Evolutionary conservation across 2,797 vertebrate genomes (phyloP).

Genomic region (Prunella strophiata): DNA sequence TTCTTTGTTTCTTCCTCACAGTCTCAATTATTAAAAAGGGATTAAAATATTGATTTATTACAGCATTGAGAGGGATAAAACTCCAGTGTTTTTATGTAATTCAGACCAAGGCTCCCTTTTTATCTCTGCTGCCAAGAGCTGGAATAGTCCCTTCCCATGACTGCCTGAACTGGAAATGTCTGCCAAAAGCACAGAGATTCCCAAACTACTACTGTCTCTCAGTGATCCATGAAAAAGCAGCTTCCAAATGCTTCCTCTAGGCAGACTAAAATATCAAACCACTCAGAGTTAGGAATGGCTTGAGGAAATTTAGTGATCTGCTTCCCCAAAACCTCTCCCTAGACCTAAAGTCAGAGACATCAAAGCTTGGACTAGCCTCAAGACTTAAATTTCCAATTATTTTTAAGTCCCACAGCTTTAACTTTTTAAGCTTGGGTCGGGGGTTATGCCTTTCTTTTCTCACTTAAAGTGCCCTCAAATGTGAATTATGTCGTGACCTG

Average conservation of each 20-base stretch:
- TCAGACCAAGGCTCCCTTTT: background rate
- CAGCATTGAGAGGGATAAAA: background rate
- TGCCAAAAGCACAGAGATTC: background rate
- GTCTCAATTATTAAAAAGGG: background rate
- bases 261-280: background rate
- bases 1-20: background rate
- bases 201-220: background rate
- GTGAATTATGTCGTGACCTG: background rate
- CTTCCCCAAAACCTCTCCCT: background rate
- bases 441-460: background rate
- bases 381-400: background rate
- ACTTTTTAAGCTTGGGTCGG: background rate
- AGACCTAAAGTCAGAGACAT: background rate
- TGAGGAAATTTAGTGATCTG: background rate
- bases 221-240: background rate
- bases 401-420: background rate
- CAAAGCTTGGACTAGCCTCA: background rate
- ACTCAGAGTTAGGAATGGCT: background rate
- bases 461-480: background rate
- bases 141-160: background rate
- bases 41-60: constrained; percentile 27
- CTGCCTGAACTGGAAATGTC: background rate
- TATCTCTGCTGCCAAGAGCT: background rate
- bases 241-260: background rate
- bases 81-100: background rate